phyloP scores from a whole-genome alignment of 2,113 vertebrate species.

The Tragelaphus strepsiceros region DNA sequence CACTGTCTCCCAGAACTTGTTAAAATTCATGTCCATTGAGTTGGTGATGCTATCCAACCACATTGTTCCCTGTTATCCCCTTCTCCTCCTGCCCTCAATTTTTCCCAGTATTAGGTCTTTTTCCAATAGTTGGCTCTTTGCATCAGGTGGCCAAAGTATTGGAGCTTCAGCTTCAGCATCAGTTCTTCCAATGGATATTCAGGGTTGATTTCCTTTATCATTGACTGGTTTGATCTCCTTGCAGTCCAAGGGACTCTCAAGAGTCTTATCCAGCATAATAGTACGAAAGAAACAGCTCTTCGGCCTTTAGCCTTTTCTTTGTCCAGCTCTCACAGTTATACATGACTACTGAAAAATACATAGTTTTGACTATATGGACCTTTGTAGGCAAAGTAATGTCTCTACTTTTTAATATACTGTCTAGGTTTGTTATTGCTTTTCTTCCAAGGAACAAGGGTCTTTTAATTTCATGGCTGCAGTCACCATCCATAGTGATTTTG shows the following conservation, averaged over 20 bases:
- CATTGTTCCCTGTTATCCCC: not conserved
- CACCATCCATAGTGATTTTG: not conserved
- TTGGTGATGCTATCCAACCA: not conserved
- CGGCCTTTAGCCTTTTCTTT: not conserved
- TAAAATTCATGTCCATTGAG: not conserved
- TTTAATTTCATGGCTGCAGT: not conserved
- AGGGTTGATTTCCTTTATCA: not conserved
- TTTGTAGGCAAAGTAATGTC: not conserved
- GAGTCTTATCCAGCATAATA: not conserved
- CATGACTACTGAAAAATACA: not conserved
- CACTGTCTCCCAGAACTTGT: not conserved
- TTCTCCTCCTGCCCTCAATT: not conserved
- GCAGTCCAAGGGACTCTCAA: not conserved
- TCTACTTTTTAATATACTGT: not conserved
- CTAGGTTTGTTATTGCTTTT: not conserved
- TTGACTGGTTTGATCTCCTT: not conserved
- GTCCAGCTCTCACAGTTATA: not conserved
- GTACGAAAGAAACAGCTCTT: not conserved
- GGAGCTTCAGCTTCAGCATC: not conserved
- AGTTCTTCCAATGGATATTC: not conserved
- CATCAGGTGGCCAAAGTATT: not conserved
- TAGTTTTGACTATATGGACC: rapidly evolving
- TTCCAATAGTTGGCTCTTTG: not conserved
- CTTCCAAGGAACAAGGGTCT: not conserved
- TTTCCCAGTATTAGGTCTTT: not conserved